Conservation (phyloP, 2,888 invertebrate genomes). For the Gonocerus acuteangulatus region DNA sequence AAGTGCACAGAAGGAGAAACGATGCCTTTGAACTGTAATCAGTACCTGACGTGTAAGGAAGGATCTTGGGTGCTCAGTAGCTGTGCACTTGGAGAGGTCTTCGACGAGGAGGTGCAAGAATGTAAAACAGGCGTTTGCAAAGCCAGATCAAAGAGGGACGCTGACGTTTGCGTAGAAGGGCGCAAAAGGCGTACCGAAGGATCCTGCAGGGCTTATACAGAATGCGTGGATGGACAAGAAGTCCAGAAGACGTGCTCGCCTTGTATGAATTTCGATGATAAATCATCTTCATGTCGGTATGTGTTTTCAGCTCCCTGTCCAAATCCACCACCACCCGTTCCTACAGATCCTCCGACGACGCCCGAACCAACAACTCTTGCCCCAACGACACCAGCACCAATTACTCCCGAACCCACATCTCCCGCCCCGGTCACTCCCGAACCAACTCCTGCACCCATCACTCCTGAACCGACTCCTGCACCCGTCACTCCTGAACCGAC, state of each 20-base stretch:
- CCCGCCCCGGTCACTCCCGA: not conserved
- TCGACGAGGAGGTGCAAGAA: not conserved
- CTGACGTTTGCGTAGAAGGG: not conserved
- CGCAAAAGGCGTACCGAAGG: not conserved
- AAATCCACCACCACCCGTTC: not conserved
- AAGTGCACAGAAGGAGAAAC: not conserved
- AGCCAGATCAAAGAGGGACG: not conserved
- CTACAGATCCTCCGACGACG: not conserved
- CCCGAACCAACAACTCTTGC: not conserved
- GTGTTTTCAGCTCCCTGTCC: not conserved
- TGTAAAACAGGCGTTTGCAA: not conserved
- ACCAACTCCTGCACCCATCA: not conserved
- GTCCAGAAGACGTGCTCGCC: not conserved
- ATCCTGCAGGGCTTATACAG: not conserved
- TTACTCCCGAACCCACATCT: not conserved
- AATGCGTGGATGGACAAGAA: slow-evolving; percentile 6
- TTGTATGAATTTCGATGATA: slow-evolving; percentile 18
- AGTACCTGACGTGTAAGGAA: not conserved
- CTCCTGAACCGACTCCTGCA: not conserved
- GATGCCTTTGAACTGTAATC: not conserved
- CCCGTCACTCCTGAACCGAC: not conserved
- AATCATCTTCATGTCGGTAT: not conserved
- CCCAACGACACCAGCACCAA: not conserved
- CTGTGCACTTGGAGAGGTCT: not conserved
- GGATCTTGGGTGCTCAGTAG: not conserved